These are phyloP conservation scores for Chalcis sispes DNA, from an alignment of 2,888 invertebrate genomes.

Conservation along the genomic window DNA sequence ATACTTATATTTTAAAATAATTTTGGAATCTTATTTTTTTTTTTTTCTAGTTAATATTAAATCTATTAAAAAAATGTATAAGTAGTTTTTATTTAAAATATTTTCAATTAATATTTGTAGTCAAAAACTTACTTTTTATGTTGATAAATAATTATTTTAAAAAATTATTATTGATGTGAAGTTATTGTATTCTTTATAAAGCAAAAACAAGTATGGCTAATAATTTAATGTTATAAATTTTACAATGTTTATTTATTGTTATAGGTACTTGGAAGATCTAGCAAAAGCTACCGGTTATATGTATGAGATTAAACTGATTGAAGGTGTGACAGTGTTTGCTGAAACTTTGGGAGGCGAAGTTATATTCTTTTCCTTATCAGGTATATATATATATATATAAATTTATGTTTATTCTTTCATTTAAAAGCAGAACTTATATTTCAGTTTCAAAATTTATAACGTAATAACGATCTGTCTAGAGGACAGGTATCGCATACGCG, in stretches of 20 bases:
- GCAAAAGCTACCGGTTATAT: conserved; percentile 81
- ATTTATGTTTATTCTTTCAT: background rate
- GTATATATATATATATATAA: conserved; percentile 70
- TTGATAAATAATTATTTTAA: conserved; percentile 14
- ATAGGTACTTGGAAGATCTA: conserved; percentile 87
- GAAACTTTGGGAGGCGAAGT: conserved; percentile 89
- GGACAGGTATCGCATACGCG: too few species aligned
- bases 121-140: background rate
- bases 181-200: background rate
- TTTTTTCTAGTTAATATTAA: too few species aligned
- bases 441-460: too few species aligned
- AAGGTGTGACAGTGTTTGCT: conserved; percentile 87
- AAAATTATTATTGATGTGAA: background rate
- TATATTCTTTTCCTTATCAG: conserved; percentile 85
- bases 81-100: too few species aligned
- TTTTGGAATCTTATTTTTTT: too few species aligned
- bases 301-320: conserved; percentile 85
- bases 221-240: conserved; percentile 19
- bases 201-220: too few species aligned
- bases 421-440: background rate
- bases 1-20: background rate
- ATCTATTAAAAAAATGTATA: too few species aligned
- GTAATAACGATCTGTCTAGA: too few species aligned
- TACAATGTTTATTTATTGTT: background rate
- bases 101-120: too few species aligned